These are phyloP conservation scores for Caenorhabditis wallacei DNA, from an alignment of 2,888 invertebrate genomes.

Conservation along the genomic window DNA sequence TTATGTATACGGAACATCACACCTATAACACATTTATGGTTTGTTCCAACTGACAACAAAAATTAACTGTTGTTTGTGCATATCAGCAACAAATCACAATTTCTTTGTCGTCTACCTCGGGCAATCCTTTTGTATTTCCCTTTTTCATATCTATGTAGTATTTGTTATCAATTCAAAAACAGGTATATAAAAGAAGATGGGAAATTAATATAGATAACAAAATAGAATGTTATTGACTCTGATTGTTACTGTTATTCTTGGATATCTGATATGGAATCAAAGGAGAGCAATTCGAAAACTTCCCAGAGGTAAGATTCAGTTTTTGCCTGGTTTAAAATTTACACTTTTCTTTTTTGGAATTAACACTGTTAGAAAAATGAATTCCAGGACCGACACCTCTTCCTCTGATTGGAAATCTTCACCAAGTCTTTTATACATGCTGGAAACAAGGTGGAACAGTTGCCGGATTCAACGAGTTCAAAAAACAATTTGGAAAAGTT, in stretches of 20 bases:
- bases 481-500: conserved; percentile 63
- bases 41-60: neutral
- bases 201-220: neutral
- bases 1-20: too few relatives aligned
- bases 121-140: neutral
- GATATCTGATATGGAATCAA: neutral
- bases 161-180: too few relatives aligned
- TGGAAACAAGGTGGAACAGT: conserved; percentile 47
- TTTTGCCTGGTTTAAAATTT: neutral
- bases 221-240: conserved; percentile 27
- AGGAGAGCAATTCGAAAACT: conserved; percentile 24
- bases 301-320: conserved; percentile 17
- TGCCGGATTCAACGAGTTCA: conserved; percentile 32
- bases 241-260: conserved; percentile 8
- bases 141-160: neutral
- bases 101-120: neutral
- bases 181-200: neutral
- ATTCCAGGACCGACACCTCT: conserved; percentile 58
- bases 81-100: neutral
- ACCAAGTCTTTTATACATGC: conserved; percentile 33
- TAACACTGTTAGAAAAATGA: too few relatives aligned
- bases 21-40: neutral
- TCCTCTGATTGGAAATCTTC: conserved; percentile 66
- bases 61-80: neutral
- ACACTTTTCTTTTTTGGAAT: neutral